A percentile compares a stretch with the other conserved stretches of the same genome.
Conservation (phyloP, 2,888 invertebrate genomes). For the Seira musarum region DNA sequence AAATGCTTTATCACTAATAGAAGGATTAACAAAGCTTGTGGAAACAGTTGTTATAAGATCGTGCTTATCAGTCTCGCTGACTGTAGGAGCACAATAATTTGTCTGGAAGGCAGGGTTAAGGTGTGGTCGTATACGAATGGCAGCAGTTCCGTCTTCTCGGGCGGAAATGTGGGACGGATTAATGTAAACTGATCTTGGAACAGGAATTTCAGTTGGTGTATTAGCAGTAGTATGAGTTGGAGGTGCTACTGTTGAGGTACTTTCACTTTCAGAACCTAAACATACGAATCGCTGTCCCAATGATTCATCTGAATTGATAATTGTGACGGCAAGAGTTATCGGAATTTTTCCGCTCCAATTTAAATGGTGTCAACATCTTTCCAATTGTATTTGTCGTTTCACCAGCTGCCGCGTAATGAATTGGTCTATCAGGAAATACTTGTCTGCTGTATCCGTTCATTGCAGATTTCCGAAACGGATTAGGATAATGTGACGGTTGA, state of each 20-base stretch:
- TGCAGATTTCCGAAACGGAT: slow-evolving; percentile 9
- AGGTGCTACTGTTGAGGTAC: too few species aligned
- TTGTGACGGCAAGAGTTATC: too few species aligned
- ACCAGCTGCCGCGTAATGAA: too few species aligned
- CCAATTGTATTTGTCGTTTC: too few species aligned
- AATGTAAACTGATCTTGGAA: neutral
- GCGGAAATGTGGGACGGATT: neutral
- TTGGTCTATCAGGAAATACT: too few species aligned
- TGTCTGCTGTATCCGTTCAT: neutral
- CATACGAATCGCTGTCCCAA: too few species aligned
- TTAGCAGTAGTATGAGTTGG: neutral
- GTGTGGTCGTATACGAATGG: slow-evolving; percentile 29
- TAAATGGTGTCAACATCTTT: too few species aligned
- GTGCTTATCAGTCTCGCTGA: neutral
- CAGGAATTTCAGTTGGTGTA: neutral
- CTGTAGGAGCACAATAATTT: neutral
- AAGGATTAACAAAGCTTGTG: too few species aligned
- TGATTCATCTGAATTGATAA: too few species aligned
- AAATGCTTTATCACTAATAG: too few species aligned
- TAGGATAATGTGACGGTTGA: slow-evolving; percentile 10
- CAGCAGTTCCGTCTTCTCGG: neutral
- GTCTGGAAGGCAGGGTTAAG: slow-evolving; percentile 27
- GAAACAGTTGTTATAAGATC: neutral
- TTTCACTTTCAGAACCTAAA: too few species aligned
- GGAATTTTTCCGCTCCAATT: too few species aligned